Evolutionary conservation across 1,140 invertebrate species (phyloP), one percentile per base, ranked within the genome.

Genomic region (Zaprionus davidi): DNA sequence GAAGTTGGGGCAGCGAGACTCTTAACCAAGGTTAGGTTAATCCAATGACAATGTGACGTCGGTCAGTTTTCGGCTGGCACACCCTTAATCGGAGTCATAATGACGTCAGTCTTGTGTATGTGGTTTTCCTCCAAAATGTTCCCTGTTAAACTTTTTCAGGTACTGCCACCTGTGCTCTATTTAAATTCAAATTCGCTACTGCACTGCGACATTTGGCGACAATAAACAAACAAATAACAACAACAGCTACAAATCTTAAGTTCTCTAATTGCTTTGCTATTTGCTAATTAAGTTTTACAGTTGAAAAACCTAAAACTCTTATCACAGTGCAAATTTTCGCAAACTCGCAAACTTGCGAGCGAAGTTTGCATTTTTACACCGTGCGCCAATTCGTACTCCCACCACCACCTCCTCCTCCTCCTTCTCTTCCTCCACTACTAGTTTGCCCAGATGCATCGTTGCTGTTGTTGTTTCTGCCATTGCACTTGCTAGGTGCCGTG

Each of bases 311-410:
- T 49, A 58, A 67, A 38, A 51, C 51, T 49, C 75, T 77, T 76
- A 76, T 76, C 74, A 76, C 55, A 46, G 41, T 72, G 74, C 31
- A 72, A 72, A 76, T 67, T 76, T 76, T 76, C 68, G 36, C 69
- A 51, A 51, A 24, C 46, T 51, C 11, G 22, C 46, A 51, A 51
- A 65, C 68, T 34, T 13, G 34, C 24, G 31, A 24, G 49, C 13
- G 60, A 66, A 68, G 28, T 72, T 76, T 58, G 53, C 60, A 76
- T 66, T 66, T 76, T 66, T 62, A 67, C 28, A 34, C 15, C 34
- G 51, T 7, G 11, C 9, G 22, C 11, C 65, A 28, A 44, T 69
- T 46, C 26, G 34, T 13, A 11, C 31, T 34, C 31, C 55, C 57
- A 11, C n/a, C 20, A 22, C 17, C 31, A 7, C 15, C 9, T 22